These are phyloP conservation scores for Rhagophthalmus giganteus DNA, from an alignment of 2,888 invertebrate genomes.

Conservation along the genomic window DNA sequence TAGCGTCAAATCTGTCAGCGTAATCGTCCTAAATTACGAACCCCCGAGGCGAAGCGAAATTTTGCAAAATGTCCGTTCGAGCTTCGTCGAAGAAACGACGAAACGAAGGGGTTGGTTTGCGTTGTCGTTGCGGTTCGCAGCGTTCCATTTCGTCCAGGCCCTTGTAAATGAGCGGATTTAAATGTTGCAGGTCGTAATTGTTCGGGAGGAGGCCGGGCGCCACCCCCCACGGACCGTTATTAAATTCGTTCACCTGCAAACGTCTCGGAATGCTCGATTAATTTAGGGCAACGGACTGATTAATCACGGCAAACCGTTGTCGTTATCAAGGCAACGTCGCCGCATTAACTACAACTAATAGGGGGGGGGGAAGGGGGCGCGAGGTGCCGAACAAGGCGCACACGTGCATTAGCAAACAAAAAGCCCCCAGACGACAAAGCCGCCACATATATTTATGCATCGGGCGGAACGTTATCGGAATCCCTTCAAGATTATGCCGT, in stretches of 20 bases:
- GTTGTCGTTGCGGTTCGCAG: conserved; percentile 14
- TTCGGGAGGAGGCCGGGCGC: background rate
- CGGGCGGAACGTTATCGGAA: too few species aligned
- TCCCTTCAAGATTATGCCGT: too few species aligned
- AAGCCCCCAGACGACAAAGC: too few species aligned
- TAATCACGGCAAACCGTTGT: conserved; percentile 12
- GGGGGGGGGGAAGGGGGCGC: too few species aligned
- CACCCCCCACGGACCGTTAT: too few species aligned
- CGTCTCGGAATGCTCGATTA: too few species aligned
- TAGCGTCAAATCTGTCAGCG: conserved; percentile 11
- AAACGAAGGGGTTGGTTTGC: conserved; percentile 21
- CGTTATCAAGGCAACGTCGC: conserved; percentile 5
- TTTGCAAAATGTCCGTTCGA: conserved; percentile 6
- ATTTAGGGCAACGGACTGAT: background rate
- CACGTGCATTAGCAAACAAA: too few species aligned
- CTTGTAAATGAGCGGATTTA: conserved; percentile 7
- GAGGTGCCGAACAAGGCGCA: too few species aligned
- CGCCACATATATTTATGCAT: too few species aligned
- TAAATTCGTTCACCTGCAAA: too few species aligned
- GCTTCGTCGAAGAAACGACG: conserved; percentile 7
- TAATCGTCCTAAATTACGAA: conserved; percentile 1
- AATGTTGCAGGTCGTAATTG: conserved; percentile 1
- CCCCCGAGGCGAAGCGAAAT: conserved; percentile 3
- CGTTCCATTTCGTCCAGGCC: conserved; percentile 1
- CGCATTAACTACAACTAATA: too few species aligned